Conservation (phyloP, 2,888 invertebrate genomes). For the Acronicta leporina region DNA sequence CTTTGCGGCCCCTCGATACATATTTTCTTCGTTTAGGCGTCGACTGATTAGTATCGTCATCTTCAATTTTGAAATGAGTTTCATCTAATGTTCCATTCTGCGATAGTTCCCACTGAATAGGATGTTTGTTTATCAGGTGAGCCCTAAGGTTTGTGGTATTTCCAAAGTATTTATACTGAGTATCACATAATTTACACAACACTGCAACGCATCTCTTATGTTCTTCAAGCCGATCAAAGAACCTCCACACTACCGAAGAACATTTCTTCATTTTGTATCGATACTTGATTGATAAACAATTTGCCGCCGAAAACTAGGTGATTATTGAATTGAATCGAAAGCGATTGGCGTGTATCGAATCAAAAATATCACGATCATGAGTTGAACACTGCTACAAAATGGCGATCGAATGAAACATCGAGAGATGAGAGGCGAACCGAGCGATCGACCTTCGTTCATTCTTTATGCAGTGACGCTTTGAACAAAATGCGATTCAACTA, state of each 20-base stretch:
- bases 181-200: constrained; percentile 84
- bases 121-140: constrained; percentile 83
- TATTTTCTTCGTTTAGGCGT: constrained; percentile 68
- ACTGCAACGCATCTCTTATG: constrained; percentile 78
- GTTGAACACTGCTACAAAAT: constrained; percentile 66
- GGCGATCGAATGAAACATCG: constrained; percentile 76
- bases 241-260: constrained; percentile 83
- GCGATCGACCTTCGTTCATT: constrained; percentile 68
- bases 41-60: constrained; percentile 67
- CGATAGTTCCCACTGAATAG: constrained; percentile 83
- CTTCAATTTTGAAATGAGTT: constrained; percentile 64
- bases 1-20: constrained; percentile 66
- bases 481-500: constrained; percentile 11
- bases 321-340: constrained; percentile 67
- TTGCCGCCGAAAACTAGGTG: constrained; percentile 73
- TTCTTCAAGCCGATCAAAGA: constrained; percentile 80
- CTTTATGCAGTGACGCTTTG: constrained; percentile 58
- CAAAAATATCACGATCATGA: constrained; percentile 73
- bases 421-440: constrained; percentile 64
- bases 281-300: constrained; percentile 66
- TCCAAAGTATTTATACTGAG: constrained; percentile 84
- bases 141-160: constrained; percentile 83
- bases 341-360: constrained; percentile 79
- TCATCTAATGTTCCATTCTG: constrained; percentile 78
- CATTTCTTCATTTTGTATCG: constrained; percentile 80